Conservation (phyloP, 2,113 vertebrate genomes). For the Macaca mulatta region DNA sequence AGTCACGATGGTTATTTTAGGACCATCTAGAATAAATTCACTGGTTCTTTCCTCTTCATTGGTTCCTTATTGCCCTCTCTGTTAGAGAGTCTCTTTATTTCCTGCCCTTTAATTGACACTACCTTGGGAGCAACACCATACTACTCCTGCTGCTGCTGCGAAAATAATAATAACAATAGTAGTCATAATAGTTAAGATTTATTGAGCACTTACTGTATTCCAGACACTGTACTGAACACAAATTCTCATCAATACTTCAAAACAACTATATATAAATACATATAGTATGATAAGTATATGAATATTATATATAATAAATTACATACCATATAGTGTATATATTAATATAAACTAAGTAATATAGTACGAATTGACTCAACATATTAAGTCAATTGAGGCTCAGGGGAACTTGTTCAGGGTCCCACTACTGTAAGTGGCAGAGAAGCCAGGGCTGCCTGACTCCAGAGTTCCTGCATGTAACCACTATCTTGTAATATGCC, state of each 20-base stretch:
- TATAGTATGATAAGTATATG: background rate
- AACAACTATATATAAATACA: background rate
- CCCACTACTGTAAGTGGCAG: background rate
- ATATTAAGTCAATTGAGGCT: background rate
- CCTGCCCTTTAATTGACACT: background rate
- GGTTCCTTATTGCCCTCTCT: background rate
- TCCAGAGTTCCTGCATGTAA: background rate
- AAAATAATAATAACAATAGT: background rate
- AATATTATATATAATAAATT: background rate
- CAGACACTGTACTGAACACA: background rate
- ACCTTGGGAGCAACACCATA: too few relatives aligned
- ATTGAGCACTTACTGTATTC: background rate
- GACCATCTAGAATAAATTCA: background rate
- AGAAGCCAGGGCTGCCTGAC: background rate
- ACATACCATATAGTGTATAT: background rate
- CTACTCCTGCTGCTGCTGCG: background rate
- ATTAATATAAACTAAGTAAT: background rate
- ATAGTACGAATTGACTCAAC: background rate
- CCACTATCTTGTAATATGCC: background rate
- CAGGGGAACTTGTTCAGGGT: background rate
- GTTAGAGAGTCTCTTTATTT: background rate
- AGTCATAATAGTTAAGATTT: background rate
- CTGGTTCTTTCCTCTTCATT: background rate
- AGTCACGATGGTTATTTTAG: background rate
- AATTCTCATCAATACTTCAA: background rate